phyloP scores from a whole-genome alignment of 2,797 vertebrate species.

The Enteromius mattozi region DNA sequence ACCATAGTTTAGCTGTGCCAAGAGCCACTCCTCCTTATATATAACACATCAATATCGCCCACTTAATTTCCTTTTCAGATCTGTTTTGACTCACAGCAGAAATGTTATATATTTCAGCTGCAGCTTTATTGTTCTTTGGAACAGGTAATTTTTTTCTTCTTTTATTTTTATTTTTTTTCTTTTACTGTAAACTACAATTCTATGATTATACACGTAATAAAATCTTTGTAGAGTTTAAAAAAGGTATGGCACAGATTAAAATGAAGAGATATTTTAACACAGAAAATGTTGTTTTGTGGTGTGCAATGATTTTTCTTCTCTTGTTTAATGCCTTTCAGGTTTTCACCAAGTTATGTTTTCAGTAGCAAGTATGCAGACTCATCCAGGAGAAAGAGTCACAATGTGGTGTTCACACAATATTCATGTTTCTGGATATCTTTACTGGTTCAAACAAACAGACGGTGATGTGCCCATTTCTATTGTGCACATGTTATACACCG shows the following conservation, averaged over 20 bases:
- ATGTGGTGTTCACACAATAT: slow-evolving; percentile 14
- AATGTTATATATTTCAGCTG: slow-evolving; percentile 5
- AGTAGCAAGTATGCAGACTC: neutral
- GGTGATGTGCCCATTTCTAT: neutral
- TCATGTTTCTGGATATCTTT: neutral
- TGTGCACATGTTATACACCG: neutral
- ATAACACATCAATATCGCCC: slow-evolving; percentile 22
- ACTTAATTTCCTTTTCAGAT: slow-evolving; percentile 31
- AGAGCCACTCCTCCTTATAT: slow-evolving; percentile 19
- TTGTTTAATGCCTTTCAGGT: slow-evolving; percentile 6
- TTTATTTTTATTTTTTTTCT: too few relatives aligned
- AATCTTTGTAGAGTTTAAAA: neutral
- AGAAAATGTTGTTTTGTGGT: neutral
- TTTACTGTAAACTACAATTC: neutral
- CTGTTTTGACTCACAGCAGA: slow-evolving; percentile 18
- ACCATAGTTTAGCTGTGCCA: neutral
- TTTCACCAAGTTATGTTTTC: neutral
- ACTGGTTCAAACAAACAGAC: slow-evolving; percentile 26
- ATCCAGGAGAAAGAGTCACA: neutral
- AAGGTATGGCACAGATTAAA: too few relatives aligned
- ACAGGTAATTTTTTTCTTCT: neutral
- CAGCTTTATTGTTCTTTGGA: slow-evolving; percentile 1
- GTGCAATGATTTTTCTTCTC: neutral
- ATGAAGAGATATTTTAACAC: neutral
- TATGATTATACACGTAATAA: neutral